Percentiles rank a stretch among this genome's conserved stretches.
Conservation (phyloP, 30 jellyfish, hydroid and myxozoan genomes). For the Rhopilema esculentum region DNA sequence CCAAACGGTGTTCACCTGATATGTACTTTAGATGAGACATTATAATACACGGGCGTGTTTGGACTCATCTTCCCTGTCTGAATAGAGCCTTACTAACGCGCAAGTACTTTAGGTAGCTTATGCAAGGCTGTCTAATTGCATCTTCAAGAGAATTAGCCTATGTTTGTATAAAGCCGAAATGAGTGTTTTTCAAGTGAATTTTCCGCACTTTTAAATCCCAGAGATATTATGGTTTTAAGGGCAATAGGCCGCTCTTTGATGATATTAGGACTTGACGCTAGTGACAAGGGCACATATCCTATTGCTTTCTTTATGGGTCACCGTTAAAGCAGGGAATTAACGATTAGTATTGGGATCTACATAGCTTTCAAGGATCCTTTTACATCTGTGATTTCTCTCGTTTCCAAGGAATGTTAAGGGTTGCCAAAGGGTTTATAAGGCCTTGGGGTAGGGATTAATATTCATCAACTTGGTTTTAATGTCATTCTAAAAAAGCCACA, state of each 20-base stretch:
- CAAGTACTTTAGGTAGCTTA: background rate
- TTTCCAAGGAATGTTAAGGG: too few relatives aligned
- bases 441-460: too few relatives aligned
- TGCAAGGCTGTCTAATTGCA: background rate
- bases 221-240: background rate
- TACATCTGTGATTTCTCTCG: too few relatives aligned
- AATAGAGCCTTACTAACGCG: background rate
- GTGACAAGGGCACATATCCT: background rate
- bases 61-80: too few relatives aligned
- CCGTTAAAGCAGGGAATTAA: background rate
- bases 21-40: too few relatives aligned
- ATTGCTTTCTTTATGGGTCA: background rate
- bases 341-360: background rate
- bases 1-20: too few relatives aligned
- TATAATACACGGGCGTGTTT: too few relatives aligned
- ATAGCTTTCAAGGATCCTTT: too few relatives aligned
- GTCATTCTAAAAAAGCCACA: too few relatives aligned
- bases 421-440: too few relatives aligned
- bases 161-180: background rate
- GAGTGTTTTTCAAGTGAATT: background rate
- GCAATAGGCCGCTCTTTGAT: background rate
- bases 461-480: too few relatives aligned
- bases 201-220: background rate
- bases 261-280: background rate
- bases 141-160: background rate